Base-by-base conservation (phyloP, 2,113 vertebrate genomes). In the Dromiciops gliroides region DNA sequence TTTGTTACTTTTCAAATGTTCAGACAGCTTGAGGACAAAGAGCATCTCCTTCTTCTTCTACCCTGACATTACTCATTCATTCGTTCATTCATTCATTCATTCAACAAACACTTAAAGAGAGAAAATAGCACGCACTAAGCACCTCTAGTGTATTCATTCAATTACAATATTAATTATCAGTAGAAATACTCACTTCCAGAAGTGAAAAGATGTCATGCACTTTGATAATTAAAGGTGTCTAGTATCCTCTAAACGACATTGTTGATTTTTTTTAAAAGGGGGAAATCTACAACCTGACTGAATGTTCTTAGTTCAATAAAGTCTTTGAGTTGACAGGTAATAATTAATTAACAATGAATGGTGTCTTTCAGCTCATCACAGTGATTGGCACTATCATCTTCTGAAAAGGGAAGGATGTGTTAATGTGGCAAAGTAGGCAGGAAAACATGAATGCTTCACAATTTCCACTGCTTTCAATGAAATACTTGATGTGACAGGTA, bases 311-410 rank as follows among this genome's bases (percentile, higher is more conserved):
- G 96, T 97, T 98, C 96, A 97, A 98, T 97, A 97, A 97, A 98
- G 97, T 97, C 96, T 97, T 95, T 53, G 95, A 98, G 98, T 97
- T 98, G 98, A 98, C 98, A 98, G 94, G 98, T 97, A 98, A 98
- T 99, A 99, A 98, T 98, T 98, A 99, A 98, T 98, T 97, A 98
- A 98, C 98, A 98, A 98, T 98, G 98, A 98, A 98, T 83, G 97
- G 95, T 97, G 97, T 97, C 98, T 98, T 98, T 97, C 97, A 98
- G 97, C 47, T 97, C 97, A 97, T 98, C 98, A 98, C 19, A 0
- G 0, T 98, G 98, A 98, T 97, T 98, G 98, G 97, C 98, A 98
- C 95, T 95, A 98, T 98, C 98, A 97, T 98, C 97, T 97, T 97
- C 96, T 94, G 96, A 96, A 98, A 98, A 98, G 97, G 95, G 97